These are phyloP conservation scores for Parascotia fuliginaria DNA, from an alignment of 2,888 invertebrate genomes.

Conservation along the genomic window DNA sequence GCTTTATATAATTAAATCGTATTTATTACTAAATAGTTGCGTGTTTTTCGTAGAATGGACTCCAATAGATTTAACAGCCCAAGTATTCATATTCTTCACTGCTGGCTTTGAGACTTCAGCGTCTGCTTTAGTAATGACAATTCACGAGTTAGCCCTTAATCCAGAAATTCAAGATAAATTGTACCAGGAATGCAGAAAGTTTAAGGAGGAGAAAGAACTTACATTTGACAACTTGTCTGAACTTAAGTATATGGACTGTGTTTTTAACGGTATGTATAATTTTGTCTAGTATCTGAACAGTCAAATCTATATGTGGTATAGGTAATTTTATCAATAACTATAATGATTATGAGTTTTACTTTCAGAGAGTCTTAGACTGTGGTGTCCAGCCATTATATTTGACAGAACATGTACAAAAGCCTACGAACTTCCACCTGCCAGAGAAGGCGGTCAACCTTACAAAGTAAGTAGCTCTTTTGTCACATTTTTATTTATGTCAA, in stretches of 20 bases:
- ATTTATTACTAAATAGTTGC: too few relatives aligned
- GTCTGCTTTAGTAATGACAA: slow-evolving; percentile 59
- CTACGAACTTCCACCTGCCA: slow-evolving; percentile 66
- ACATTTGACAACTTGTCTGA: slow-evolving; percentile 56
- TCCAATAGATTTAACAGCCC: slow-evolving; percentile 65
- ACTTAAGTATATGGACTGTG: slow-evolving; percentile 68
- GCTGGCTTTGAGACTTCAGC: slow-evolving; percentile 79
- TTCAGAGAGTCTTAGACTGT: slow-evolving; percentile 1
- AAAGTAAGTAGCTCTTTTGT: slow-evolving; percentile 41
- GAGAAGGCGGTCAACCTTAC: slow-evolving; percentile 52
- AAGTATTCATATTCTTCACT: slow-evolving; percentile 78
- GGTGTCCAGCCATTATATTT: slow-evolving; percentile 73
- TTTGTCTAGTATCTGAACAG: too few relatives aligned
- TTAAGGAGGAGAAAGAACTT: slow-evolving; percentile 50
- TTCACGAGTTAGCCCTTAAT: slow-evolving; percentile 76
- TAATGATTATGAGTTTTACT: not conserved
- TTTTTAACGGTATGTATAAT: slow-evolving; percentile 62
- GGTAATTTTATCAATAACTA: not conserved
- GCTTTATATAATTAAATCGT: too few relatives aligned
- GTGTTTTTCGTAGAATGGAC: slow-evolving; percentile 64
- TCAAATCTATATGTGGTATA: too few relatives aligned
- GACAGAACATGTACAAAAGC: slow-evolving; percentile 80
- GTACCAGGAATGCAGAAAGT: slow-evolving; percentile 60
- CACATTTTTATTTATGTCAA: too few relatives aligned
- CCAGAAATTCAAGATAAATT: slow-evolving; percentile 72